These are phyloP conservation scores for Apeira syringaria DNA, from an alignment of 2,888 invertebrate species.

Conservation along the genomic window DNA sequence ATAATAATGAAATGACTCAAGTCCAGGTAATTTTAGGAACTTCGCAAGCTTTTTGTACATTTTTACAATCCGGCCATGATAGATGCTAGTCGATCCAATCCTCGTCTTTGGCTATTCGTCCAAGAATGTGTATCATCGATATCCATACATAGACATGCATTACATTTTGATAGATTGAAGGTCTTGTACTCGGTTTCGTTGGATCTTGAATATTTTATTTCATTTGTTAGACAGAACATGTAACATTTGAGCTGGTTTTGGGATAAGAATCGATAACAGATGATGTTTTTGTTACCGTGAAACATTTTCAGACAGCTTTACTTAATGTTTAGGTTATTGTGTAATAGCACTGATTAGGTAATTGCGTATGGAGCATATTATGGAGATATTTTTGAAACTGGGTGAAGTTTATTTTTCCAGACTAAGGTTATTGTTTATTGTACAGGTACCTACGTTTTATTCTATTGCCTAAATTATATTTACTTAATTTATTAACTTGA, in stretches of 20 bases:
- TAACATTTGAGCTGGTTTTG: neutral
- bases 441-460: constrained; percentile 67
- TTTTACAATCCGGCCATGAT: neutral
- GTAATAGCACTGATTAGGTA: constrained; percentile 33
- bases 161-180: no score
- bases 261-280: neutral
- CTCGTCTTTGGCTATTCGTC: no score
- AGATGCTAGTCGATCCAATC: neutral
- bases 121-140: no score
- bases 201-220: neutral
- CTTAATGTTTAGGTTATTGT: constrained; percentile 61
- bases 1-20: no score
- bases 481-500: constrained; percentile 80
- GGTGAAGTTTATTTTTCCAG: constrained; percentile 38
- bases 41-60: neutral
- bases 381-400: constrained; percentile 14
- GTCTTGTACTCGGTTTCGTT: neutral
- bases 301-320: constrained; percentile 72
- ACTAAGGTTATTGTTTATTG: constrained; percentile 53
- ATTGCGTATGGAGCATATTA: constrained; percentile 24
- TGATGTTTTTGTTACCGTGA: constrained; percentile 38
- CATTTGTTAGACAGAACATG: neutral
- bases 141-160: no score
- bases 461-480: constrained; percentile 77
- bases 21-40: no score